Percentiles rank a stretch among this genome's conserved stretches.
These are phyloP conservation scores for Magallana angulata DNA, from an alignment of 1,140 invertebrate genomes.

Conservation along the genomic window DNA sequence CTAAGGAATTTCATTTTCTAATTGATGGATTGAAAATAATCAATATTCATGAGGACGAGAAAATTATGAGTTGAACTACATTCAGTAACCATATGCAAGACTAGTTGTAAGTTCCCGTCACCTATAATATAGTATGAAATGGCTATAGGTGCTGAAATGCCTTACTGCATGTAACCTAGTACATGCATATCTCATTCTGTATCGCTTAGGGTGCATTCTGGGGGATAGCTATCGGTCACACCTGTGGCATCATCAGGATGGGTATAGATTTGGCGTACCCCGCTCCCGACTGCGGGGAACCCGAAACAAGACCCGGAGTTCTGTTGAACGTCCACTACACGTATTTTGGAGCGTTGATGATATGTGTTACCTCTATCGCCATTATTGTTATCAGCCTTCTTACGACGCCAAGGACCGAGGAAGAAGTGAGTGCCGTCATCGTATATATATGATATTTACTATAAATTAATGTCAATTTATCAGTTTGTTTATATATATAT, in stretches of 20 bases:
- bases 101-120: too few relatives aligned
- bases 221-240: constrained; percentile 81
- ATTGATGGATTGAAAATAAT: too few relatives aligned
- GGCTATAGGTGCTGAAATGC: too few relatives aligned
- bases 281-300: constrained; percentile 74
- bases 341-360: constrained; percentile 74
- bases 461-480: too few relatives aligned
- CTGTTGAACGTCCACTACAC: constrained; percentile 76
- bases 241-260: constrained; percentile 79
- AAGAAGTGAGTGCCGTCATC: constrained; percentile 62
- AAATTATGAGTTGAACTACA: too few relatives aligned
- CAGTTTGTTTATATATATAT: too few relatives aligned
- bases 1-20: too few relatives aligned
- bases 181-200: background rate
- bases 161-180: too few relatives aligned
- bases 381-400: constrained; percentile 74
- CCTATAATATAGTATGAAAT: too few relatives aligned
- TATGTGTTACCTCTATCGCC: constrained; percentile 72
- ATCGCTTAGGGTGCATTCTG: constrained; percentile 81
- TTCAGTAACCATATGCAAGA: too few relatives aligned
- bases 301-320: constrained; percentile 71
- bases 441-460: too few relatives aligned
- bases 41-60: too few relatives aligned
- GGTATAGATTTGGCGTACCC: constrained; percentile 77
- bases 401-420: constrained; percentile 63